These are phyloP conservation scores for Dicrurus megarhynchus DNA, from an alignment of 2,113 vertebrate genomes.

Conservation along the genomic window DNA sequence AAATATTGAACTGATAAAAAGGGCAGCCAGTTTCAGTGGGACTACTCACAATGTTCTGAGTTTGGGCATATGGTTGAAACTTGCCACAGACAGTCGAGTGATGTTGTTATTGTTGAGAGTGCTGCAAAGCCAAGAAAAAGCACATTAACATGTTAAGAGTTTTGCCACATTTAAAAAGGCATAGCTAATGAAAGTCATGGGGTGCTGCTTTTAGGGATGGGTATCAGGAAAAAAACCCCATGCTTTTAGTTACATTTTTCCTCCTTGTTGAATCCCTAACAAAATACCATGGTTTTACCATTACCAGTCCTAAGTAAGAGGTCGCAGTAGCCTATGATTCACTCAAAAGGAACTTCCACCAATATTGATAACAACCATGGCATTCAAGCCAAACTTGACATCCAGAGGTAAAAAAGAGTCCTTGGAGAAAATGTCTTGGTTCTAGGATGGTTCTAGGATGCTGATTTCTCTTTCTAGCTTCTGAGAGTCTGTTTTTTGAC, in stretches of 20 bases:
- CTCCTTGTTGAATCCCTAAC: not conserved
- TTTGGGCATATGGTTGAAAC: slow-evolving; percentile 99
- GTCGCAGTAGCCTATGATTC: not conserved
- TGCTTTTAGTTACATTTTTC: not conserved
- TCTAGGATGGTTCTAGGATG: not conserved
- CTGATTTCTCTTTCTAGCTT: not conserved
- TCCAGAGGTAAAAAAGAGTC: not conserved
- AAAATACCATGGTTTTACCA: not conserved
- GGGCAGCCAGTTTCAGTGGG: not conserved
- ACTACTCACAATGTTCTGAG: slow-evolving; percentile 97
- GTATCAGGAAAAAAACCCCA: not conserved
- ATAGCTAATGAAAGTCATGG: not conserved
- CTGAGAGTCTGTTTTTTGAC: not conserved
- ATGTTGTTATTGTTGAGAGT: slow-evolving; percentile 99
- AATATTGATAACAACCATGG: not conserved
- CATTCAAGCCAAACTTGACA: not conserved
- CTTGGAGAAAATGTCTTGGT: not conserved
- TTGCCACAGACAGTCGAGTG: slow-evolving; percentile 93
- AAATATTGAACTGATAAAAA: not conserved
- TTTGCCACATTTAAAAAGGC: not conserved
- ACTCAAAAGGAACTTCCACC: not conserved
- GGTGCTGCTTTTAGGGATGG: not conserved
- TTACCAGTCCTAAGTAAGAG: not conserved
- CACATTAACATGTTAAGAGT: not conserved
- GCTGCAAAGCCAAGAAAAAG: slow-evolving; percentile 73